Evolutionary conservation across 2,888 invertebrate genomes (phyloP).

Genomic region (Mimas tiliae): DNA sequence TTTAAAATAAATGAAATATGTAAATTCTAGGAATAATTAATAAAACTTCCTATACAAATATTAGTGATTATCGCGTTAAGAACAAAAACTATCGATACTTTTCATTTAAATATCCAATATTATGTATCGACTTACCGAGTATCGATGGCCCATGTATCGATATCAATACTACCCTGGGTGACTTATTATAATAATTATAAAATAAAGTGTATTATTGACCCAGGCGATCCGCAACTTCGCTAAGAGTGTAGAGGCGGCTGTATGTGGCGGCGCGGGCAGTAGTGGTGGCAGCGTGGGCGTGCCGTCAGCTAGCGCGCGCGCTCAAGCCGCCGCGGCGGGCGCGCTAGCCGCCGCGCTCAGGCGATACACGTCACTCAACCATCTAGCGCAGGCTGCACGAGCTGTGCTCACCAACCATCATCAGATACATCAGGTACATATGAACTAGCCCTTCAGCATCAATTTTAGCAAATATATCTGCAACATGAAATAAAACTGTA

Average conservation of each 20-base stretch:
- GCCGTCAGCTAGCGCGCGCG: slow-evolving; percentile 91
- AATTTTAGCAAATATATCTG: background rate
- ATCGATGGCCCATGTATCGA: too few relatives aligned
- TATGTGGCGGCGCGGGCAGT: slow-evolving; percentile 93
- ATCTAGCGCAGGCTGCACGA: slow-evolving; percentile 97
- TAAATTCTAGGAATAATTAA: too few relatives aligned
- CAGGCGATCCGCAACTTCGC: slow-evolving; percentile 86
- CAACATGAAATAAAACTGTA: background rate
- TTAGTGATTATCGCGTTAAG: too few relatives aligned
- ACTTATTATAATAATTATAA: too few relatives aligned
- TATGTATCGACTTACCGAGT: too few relatives aligned
- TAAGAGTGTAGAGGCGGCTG: slow-evolving; percentile 91
- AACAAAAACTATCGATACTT: too few relatives aligned
- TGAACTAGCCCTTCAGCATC: background rate
- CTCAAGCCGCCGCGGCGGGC: slow-evolving; percentile 93
- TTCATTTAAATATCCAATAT: too few relatives aligned
- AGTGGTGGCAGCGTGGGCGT: slow-evolving; percentile 91
- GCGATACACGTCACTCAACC: slow-evolving; percentile 98
- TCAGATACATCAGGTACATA: slow-evolving; percentile 92
- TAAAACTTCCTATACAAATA: too few relatives aligned
- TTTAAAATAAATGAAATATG: too few relatives aligned
- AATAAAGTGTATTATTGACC: slow-evolving; percentile 73
- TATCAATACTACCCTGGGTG: background rate
- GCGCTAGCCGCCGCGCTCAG: slow-evolving; percentile 98
- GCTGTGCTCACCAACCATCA: slow-evolving; percentile 97